Conservation (phyloP, 1,140 invertebrate species). For the Drosophila micromelanica region DNA sequence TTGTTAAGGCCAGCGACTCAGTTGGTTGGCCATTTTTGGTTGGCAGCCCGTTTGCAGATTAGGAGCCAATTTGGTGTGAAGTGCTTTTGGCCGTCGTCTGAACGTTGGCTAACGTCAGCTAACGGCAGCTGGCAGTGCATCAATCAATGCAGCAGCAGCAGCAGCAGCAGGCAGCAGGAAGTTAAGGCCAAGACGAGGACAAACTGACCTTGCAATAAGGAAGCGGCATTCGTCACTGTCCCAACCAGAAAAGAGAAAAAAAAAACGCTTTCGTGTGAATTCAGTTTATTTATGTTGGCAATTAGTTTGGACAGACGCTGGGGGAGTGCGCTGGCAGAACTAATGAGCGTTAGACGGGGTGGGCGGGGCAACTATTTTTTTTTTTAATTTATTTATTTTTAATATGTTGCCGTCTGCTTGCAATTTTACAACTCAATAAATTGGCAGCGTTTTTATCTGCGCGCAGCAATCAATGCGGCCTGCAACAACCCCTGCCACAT, state of each 20-base stretch:
- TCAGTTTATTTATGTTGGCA: constrained; percentile 58
- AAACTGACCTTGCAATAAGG: constrained; percentile 77
- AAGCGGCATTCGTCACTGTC: constrained; percentile 78
- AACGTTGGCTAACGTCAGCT: constrained; percentile 22
- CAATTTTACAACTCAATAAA: constrained; percentile 80
- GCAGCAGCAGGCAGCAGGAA: constrained; percentile 12
- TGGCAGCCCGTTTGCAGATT: constrained; percentile 51
- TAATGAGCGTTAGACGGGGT: constrained; percentile 35
- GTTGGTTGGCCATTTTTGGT: constrained; percentile 63
- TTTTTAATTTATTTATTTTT: constrained; percentile 79
- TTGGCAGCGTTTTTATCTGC: constrained; percentile 68
- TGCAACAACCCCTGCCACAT: no score
- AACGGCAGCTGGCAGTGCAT: constrained; percentile 80
- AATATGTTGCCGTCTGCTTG: constrained; percentile 53
- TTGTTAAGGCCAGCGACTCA: constrained; percentile 28
- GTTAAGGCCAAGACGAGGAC: constrained; percentile 20
- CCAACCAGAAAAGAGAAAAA: constrained; percentile 16
- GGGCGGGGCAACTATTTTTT: background rate
- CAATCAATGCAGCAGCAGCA: constrained; percentile 63
- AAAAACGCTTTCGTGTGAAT: constrained; percentile 47
- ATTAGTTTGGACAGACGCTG: constrained; percentile 41
- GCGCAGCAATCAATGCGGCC: constrained; percentile 54
- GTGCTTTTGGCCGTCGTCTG: constrained; percentile 14
- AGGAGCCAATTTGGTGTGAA: constrained; percentile 76
- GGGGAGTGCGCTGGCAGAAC: constrained; percentile 4